Percentiles rank a stretch among this genome's conserved stretches.
Evolutionary conservation across 2,888 invertebrate species (phyloP).

Genomic region (Agrochola lota): DNA sequence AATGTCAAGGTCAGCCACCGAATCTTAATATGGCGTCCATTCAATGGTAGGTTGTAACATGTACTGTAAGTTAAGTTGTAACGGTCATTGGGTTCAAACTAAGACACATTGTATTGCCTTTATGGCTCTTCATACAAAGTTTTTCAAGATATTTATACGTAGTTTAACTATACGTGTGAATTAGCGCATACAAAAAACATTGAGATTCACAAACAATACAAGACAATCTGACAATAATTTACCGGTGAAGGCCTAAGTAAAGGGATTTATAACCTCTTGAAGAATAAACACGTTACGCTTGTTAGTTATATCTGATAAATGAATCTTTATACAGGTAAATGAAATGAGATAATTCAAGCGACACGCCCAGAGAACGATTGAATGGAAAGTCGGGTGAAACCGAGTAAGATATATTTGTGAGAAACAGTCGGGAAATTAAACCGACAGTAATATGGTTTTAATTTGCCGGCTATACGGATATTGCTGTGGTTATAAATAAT

Average conservation of each 20-base stretch:
- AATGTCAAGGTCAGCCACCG: conserved; percentile 53
- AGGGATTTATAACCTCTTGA: not conserved
- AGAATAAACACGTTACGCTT: conserved; percentile 30
- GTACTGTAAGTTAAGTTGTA: conserved; percentile 12
- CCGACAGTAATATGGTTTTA: conserved; percentile 35
- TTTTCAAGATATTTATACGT: not conserved
- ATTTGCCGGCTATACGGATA: conserved; percentile 4
- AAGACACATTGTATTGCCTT: not conserved
- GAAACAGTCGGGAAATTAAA: conserved; percentile 46
- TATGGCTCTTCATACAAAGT: not conserved
- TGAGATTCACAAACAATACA: conserved; percentile 36
- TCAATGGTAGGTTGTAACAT: conserved; percentile 5
- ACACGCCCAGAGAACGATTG: conserved; percentile 53
- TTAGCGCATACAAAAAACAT: conserved; percentile 24
- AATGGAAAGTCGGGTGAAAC: conserved; percentile 66
- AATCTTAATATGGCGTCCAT: conserved; percentile 27
- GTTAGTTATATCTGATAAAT: conserved; percentile 48
- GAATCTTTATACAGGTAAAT: conserved; percentile 56
- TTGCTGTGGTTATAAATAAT: conserved; percentile 4
- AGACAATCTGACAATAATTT: conserved; percentile 19
- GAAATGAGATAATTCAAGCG: conserved; percentile 46
- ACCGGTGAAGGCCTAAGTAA: conserved; percentile 13
- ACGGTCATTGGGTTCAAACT: conserved; percentile 24
- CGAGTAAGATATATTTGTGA: conserved; percentile 40
- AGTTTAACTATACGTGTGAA: conserved; percentile 29